Base-by-base conservation (phyloP, 2,113 vertebrate genomes). In the Bettongia penicillata region DNA sequence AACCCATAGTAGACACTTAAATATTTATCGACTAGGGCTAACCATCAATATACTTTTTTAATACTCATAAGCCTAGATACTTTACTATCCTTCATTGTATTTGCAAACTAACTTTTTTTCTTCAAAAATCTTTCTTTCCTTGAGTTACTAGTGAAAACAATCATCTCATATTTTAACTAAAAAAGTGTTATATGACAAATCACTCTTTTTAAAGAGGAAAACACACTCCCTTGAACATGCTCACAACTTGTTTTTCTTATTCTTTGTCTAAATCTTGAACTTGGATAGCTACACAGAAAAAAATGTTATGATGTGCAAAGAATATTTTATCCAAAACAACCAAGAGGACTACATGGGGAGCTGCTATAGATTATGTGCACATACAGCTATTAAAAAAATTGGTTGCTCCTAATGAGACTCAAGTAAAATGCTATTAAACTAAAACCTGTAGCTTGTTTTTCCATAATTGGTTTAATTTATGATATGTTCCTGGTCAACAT, bases 111-210 rank as follows among this genome's bases (percentile, higher is more conserved):
- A 22, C 68, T 92, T 92, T 57, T 11, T 61, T 90, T 92, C 51
- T 91, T 93, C 77, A 47, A 50, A 96, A 2, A 6, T 22, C 11
- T 22, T 93, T 97, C 23, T 89, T 25, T 52, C 92, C 57, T 77
- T 96, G 68, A 97, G 51, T 48, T 51, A 97, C 53, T 3, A 61
- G 55, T 31, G 55, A 97, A 97, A 96, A 95, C 91, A 96, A 95
- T 47, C 26, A 90, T 68, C 16, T 93, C 43, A 26, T 96, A 94
- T 97, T 97, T 97, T 97, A 95, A 97, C 93, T 90, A 91, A 90
- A 91, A 95, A 93, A 28, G n/a, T 95, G 91, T 4, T 51, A 94
- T 90, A 50, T 96, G 93, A 94, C 26, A 95, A 91, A 94, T 95
- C 93, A 90, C 51, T 94, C 47, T 3, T 95, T 95, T 95, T 43